A percentile compares a stretch with the other conserved stretches of the same genome.
Evolutionary conservation across 2,797 vertebrate species (phyloP).

Genomic region (Amblyraja radiata): DNA sequence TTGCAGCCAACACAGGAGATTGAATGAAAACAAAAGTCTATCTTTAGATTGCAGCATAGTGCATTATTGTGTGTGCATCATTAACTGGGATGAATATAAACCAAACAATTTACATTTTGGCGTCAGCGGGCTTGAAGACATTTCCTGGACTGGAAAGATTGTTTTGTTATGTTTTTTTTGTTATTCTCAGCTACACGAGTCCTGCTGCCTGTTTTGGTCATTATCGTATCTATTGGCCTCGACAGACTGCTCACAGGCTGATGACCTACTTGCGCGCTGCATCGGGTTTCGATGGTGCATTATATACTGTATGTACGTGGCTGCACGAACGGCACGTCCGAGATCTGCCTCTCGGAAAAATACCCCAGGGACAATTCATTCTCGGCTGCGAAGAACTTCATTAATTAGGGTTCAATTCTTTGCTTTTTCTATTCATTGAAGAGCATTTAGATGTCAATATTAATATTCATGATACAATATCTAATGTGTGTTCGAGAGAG

Average conservation of each 20-base stretch:
- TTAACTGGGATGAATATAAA: not conserved
- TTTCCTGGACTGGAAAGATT: not conserved
- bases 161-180: not conserved
- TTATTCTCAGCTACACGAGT: too few species aligned
- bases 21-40: not conserved
- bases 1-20: not conserved
- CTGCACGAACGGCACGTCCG: not conserved
- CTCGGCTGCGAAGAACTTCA: not conserved
- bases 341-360: not conserved
- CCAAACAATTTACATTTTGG: slow-evolving; percentile 21
- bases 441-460: not conserved
- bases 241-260: not conserved
- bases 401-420: not conserved
- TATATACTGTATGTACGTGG: not conserved
- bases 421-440: not conserved
- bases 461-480: slow-evolving; percentile 6
- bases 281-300: not conserved
- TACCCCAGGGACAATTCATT: not conserved
- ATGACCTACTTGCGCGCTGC: slow-evolving; percentile 18
- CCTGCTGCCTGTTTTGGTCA: not conserved
- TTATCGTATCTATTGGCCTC: not conserved
- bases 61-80: not conserved
- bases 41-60: not conserved
- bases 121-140: not conserved
- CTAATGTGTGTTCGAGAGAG: not conserved